Evolutionary conservation across 2,888 invertebrate species (phyloP).

Genomic region (Pyrrhia umbra): DNA sequence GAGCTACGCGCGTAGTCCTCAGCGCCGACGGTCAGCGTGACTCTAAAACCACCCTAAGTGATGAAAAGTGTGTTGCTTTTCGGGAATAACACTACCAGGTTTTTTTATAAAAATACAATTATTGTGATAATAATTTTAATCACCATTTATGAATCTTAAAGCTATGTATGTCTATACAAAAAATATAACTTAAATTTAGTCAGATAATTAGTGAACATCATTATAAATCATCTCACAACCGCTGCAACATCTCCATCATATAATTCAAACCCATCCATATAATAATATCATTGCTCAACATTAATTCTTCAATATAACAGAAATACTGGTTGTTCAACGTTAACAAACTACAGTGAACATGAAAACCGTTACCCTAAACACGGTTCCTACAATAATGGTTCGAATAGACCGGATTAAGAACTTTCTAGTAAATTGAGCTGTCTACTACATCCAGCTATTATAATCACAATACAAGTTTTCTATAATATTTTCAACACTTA

Average conservation of each 20-base stretch:
- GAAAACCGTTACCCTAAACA: conserved; percentile 26
- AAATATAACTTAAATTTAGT: conserved; percentile 89
- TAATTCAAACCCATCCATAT: conserved; percentile 82
- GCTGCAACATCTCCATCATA: conserved; percentile 86
- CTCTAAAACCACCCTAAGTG: too few relatives aligned
- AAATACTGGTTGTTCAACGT: conserved; percentile 69
- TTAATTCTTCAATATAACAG: conserved; percentile 73
- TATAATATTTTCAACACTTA: conserved; percentile 57
- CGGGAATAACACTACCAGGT: too few relatives aligned
- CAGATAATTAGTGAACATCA: conserved; percentile 89
- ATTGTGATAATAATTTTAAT: conserved; percentile 87
- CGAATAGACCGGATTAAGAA: conserved; percentile 47
- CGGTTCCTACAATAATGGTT: conserved; percentile 37
- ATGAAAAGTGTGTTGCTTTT: too few relatives aligned
- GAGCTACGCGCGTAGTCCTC: too few relatives aligned
- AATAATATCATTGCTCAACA: conserved; percentile 82
- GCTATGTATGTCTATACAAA: conserved; percentile 88
- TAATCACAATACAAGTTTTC: conserved; percentile 56
- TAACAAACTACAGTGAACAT: conserved; percentile 65
- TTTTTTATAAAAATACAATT: conserved; percentile 49
- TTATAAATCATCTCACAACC: conserved; percentile 90
- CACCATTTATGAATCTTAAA: conserved; percentile 83
- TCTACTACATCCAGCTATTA: conserved; percentile 49
- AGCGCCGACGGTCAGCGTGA: too few relatives aligned
- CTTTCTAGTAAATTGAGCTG: conserved; percentile 73